These are phyloP conservation scores for Bufo gargarizans DNA, from an alignment of 2,113 vertebrate species.

Conservation along the genomic window DNA sequence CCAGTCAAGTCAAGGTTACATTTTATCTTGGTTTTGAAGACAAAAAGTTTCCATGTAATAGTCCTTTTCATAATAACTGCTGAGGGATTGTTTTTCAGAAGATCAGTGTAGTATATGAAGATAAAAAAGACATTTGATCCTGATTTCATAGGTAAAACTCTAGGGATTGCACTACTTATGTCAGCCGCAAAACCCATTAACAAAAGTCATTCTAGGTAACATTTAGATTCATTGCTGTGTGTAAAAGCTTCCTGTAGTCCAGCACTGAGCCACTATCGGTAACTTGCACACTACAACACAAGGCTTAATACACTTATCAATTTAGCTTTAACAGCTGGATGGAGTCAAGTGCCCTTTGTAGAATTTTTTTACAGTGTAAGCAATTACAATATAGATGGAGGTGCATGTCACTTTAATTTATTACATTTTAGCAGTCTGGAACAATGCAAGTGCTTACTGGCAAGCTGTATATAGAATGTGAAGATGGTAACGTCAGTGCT, in stretches of 20 bases:
- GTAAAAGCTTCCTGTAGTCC: constrained; percentile 40
- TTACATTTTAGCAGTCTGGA: neutral
- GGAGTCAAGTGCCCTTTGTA: constrained; percentile 23
- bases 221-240: constrained; percentile 46
- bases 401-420: constrained; percentile 28
- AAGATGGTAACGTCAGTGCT: neutral
- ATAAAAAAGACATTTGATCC: neutral
- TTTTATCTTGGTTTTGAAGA: neutral
- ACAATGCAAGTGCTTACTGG: neutral
- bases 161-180: constrained; percentile 7
- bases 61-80: neutral
- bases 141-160: constrained; percentile 28
- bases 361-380: constrained; percentile 30
- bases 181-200: constrained; percentile 31
- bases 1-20: neutral
- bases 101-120: neutral
- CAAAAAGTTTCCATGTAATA: neutral
- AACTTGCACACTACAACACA: constrained; percentile 16
- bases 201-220: constrained; percentile 43
- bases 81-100: neutral
- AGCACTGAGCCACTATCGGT: constrained; percentile 22
- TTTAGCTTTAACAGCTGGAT: constrained; percentile 14
- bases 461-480: neutral
- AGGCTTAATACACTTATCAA: constrained; percentile 29
- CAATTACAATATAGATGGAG: constrained; percentile 15